These are phyloP conservation scores for Phyllotis vaccarum DNA, from an alignment of 2,797 vertebrate genomes.

Conservation along the genomic window DNA sequence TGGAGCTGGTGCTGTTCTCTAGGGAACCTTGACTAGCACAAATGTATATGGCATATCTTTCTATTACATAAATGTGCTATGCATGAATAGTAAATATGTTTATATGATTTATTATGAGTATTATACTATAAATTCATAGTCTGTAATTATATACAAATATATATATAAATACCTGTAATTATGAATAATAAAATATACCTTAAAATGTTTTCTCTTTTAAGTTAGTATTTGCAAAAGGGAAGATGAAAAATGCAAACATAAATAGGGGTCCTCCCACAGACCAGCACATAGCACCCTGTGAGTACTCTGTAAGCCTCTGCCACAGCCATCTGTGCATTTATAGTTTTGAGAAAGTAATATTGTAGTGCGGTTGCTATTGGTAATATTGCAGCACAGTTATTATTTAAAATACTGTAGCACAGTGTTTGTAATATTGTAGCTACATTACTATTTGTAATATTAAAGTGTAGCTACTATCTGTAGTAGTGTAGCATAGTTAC, in stretches of 20 bases:
- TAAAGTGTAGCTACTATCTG: background rate
- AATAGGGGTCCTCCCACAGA: background rate
- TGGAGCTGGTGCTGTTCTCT: background rate
- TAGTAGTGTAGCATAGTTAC: background rate
- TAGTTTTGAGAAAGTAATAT: background rate
- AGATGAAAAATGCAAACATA: conserved; percentile 3
- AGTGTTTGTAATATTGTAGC: background rate
- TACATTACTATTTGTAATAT: background rate
- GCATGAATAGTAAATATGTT: background rate
- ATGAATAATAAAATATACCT: background rate
- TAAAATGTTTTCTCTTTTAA: background rate
- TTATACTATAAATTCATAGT: background rate
- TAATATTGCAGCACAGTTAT: background rate
- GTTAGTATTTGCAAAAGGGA: background rate
- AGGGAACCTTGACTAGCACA: background rate
- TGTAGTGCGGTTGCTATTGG: background rate
- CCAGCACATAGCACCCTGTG: background rate
- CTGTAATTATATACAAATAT: background rate
- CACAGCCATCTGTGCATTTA: background rate
- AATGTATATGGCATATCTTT: background rate
- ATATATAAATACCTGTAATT: background rate
- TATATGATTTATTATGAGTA: background rate
- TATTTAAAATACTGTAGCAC: background rate
- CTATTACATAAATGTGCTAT: background rate
- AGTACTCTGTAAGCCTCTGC: background rate